These are phyloP conservation scores for Timandra comae DNA, from an alignment of 2,888 invertebrate species.

Conservation along the genomic window DNA sequence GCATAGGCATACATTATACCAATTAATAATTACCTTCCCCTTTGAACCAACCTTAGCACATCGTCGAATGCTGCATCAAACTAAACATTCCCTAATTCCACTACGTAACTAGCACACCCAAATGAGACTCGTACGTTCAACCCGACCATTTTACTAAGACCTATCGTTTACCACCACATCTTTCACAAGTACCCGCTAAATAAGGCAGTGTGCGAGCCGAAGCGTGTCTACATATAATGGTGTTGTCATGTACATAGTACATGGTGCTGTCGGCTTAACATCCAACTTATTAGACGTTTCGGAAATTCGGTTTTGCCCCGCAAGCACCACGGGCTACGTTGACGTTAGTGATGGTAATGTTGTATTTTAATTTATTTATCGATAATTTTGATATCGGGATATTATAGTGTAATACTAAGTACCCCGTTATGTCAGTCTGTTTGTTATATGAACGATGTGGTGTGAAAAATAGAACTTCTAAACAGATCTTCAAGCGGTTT, in stretches of 20 bases:
- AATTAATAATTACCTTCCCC: too few relatives aligned
- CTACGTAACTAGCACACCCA: slow-evolving; percentile 56
- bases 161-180: slow-evolving; percentile 29
- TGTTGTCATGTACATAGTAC: slow-evolving; percentile 59
- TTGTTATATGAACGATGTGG: too few relatives aligned
- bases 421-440: too few relatives aligned
- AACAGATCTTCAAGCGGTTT: too few relatives aligned
- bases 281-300: slow-evolving; percentile 76
- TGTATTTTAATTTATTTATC: slow-evolving; percentile 16
- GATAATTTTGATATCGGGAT: slow-evolving; percentile 19
- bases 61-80: slow-evolving; percentile 34
- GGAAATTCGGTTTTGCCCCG: slow-evolving; percentile 73
- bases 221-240: slow-evolving; percentile 39
- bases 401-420: too few relatives aligned
- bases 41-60: slow-evolving; percentile 17
- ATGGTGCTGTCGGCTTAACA: slow-evolving; percentile 66
- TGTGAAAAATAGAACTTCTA: too few relatives aligned
- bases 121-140: slow-evolving; percentile 55
- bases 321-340: slow-evolving; percentile 56
- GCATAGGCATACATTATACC: too few relatives aligned
- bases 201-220: slow-evolving; percentile 21
- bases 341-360: slow-evolving; percentile 34
- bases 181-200: slow-evolving; percentile 22
- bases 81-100: slow-evolving; percentile 64
- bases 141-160: slow-evolving; percentile 36